A percentile compares a stretch with the other conserved stretches of the same genome.
These are phyloP conservation scores for Macrobrachium nipponense DNA, from an alignment of 1,140 invertebrate species.

Conservation along the genomic window DNA sequence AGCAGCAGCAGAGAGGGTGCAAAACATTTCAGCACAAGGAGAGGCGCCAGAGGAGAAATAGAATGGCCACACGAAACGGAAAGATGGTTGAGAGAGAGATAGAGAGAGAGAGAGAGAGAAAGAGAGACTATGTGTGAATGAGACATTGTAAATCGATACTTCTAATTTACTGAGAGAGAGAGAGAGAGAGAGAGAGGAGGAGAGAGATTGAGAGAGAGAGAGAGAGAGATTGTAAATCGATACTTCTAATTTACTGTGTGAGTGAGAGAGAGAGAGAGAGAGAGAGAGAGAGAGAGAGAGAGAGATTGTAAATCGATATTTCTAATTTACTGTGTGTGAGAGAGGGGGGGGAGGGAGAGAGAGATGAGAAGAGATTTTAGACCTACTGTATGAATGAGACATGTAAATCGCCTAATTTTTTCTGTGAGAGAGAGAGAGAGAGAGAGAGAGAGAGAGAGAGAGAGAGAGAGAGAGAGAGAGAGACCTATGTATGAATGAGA, in stretches of 20 bases:
- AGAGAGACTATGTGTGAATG: conserved; percentile 8
- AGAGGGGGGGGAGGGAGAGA: background rate
- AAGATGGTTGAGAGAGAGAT: conserved; percentile 9
- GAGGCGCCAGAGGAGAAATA: background rate
- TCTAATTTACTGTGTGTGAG: too few relatives aligned
- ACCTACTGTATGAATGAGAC: too few relatives aligned
- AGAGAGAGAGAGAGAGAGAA: conserved; percentile 17
- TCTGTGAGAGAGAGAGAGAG: too few relatives aligned
- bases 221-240: background rate
- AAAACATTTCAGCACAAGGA: background rate
- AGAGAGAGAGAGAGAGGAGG: conserved; percentile 14
- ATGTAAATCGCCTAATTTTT: too few relatives aligned
- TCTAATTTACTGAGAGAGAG: background rate
- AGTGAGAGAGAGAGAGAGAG: background rate
- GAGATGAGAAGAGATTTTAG: too few relatives aligned
- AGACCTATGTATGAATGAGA: too few relatives aligned
- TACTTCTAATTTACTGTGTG: background rate
- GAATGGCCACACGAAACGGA: background rate
- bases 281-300: too few relatives aligned
- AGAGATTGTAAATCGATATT: too few relatives aligned
- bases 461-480: too few relatives aligned
- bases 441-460: too few relatives aligned
- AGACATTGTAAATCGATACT: background rate
- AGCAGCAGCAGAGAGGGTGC: too few relatives aligned
- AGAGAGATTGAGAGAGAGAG: conserved; percentile 3